A percentile compares a stretch with the other conserved stretches of the same genome.
phyloP scores from a whole-genome alignment of 2,888 invertebrate genomes.

The Lasioglossum figueresi region DNA sequence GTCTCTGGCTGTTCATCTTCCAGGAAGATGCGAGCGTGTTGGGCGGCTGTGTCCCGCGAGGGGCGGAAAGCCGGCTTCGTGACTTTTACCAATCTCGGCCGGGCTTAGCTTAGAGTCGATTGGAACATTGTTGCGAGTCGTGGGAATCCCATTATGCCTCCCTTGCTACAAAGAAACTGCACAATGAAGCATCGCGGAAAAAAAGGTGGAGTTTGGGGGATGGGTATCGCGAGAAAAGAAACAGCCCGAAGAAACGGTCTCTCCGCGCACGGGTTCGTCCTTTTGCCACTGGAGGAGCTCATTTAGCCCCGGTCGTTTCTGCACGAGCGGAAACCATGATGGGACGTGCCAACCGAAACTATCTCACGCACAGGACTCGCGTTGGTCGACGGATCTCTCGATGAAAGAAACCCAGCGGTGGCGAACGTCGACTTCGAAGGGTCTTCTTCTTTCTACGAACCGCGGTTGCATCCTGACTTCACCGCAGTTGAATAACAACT shows the following conservation, averaged over 20 bases:
- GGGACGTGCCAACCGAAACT: constrained; percentile 73
- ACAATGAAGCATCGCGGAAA: neutral
- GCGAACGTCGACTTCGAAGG: neutral
- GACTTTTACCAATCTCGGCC: constrained; percentile 22
- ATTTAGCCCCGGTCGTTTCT: constrained; percentile 73
- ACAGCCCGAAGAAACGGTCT: neutral
- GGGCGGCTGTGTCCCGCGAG: neutral
- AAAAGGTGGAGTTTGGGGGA: neutral
- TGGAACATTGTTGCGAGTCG: constrained; percentile 16
- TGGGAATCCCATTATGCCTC: constrained; percentile 42
- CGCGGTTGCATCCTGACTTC: neutral
- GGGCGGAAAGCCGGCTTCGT: neutral
- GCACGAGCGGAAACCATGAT: constrained; percentile 70
- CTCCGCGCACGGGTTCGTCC: neutral
- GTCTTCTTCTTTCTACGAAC: constrained; percentile 11
- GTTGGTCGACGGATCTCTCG: constrained; percentile 33
- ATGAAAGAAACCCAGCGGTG: constrained; percentile 7
- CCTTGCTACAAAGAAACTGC: neutral
- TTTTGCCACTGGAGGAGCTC: constrained; percentile 21
- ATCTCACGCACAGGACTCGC: constrained; percentile 74
- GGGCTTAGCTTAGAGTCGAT: neutral
- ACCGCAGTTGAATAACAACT: constrained; percentile 5
- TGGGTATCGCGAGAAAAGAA: neutral
- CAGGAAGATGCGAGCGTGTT: constrained; percentile 21
- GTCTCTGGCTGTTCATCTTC: constrained; percentile 35